phyloP scores from a whole-genome alignment of 2,888 invertebrate species.

The Lasioglossum morio region DNA sequence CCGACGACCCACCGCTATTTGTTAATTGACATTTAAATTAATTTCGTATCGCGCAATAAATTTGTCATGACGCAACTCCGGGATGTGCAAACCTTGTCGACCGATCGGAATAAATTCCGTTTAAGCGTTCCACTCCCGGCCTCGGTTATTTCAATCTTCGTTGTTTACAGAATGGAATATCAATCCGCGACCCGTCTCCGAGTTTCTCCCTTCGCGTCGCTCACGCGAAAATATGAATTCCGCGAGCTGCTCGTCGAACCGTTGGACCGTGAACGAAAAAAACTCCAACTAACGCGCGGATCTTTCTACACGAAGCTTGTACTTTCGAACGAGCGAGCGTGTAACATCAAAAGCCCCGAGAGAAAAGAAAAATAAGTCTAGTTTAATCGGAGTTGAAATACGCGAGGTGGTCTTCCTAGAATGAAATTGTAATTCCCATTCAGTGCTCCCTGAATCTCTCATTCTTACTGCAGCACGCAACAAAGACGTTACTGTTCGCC shows the following conservation, averaged over 20 bases:
- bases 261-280: neutral
- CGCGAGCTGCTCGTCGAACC: neutral
- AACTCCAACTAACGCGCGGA: neutral
- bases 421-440: neutral
- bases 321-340: neutral
- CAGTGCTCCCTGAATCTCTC: neutral
- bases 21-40: slow-evolving; percentile 12
- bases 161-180: slow-evolving; percentile 5
- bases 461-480: neutral
- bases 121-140: neutral
- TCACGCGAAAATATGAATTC: neutral
- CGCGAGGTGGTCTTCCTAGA: neutral
- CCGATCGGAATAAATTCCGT: slow-evolving; percentile 23
- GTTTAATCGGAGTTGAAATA: neutral
- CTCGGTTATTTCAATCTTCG: slow-evolving; percentile 19
- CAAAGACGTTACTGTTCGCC: neutral
- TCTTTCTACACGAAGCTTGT: neutral
- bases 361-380: neutral
- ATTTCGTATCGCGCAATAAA: slow-evolving; percentile 14
- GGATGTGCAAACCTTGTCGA: neutral
- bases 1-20: neutral
- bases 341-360: neutral
- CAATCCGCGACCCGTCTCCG: neutral
- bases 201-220: neutral
- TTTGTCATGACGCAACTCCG: neutral